Evolutionary conservation across 2,113 vertebrate genomes (phyloP).

Genomic region (Atrichornis clamosus): DNA sequence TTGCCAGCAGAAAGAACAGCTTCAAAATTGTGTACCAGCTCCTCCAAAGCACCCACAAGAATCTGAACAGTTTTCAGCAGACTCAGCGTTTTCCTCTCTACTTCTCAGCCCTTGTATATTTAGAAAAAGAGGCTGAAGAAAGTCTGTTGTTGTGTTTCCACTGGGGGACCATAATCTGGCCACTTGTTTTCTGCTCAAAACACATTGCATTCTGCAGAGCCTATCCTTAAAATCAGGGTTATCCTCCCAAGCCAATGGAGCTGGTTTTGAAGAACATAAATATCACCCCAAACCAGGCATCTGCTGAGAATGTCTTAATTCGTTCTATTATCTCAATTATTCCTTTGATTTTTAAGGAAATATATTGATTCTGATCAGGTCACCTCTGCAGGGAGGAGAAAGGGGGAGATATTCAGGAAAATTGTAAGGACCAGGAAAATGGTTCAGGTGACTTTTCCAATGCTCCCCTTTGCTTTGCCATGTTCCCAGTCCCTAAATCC

Average conservation of each 20-base stretch:
- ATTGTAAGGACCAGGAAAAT: neutral
- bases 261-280: neutral
- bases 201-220: neutral
- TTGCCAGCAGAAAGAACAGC: conserved; percentile 52
- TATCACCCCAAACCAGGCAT: neutral
- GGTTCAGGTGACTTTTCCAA: neutral
- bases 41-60: conserved; percentile 62
- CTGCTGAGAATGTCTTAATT: neutral
- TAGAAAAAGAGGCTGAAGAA: conserved; percentile 31
- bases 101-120: neutral
- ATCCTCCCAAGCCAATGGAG: neutral
- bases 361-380: neutral
- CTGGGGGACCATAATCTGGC: neutral
- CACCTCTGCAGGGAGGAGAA: neutral
- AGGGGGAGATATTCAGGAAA: neutral
- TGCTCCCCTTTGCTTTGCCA: neutral
- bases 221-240: neutral
- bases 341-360: neutral
- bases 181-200: conserved; percentile 1
- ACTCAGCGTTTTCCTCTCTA: conserved; percentile 15
- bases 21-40: conserved; percentile 51
- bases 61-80: conserved; percentile 42
- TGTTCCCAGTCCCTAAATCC: neutral
- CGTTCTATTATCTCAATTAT: neutral
- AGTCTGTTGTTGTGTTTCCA: neutral